Evolutionary conservation across 2,113 vertebrate species (phyloP).

Genomic region (Gallinago jamesoni): DNA sequence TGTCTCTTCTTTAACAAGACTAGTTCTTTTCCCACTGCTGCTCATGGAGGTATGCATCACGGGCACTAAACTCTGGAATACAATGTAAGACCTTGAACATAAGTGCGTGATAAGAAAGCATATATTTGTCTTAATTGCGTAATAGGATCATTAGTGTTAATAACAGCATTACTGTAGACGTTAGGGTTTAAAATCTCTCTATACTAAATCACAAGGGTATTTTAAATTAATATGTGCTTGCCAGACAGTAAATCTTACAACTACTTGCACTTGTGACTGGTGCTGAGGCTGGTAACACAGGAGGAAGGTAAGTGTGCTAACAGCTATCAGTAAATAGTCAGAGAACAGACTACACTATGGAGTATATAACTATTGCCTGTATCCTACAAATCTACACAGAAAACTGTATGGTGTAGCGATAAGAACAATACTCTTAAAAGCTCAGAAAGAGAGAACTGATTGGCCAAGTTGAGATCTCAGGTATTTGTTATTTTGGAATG

Average conservation of each 20-base stretch:
- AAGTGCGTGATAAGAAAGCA: not conserved
- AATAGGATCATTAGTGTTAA: not conserved
- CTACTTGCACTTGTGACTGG: not conserved
- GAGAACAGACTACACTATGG: not conserved
- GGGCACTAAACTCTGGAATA: not conserved
- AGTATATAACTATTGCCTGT: not conserved
- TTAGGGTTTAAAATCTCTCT: slow-evolving; percentile 1
- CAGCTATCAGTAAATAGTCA: not conserved
- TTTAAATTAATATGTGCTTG: not conserved
- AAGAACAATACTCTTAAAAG: not conserved
- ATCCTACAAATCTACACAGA: not conserved
- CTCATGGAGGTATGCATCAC: not conserved
- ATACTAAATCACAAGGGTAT: not conserved
- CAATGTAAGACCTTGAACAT: not conserved
- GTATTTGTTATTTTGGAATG: not conserved
- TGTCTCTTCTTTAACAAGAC: not conserved
- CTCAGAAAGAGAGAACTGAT: not conserved
- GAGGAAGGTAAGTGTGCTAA: not conserved
- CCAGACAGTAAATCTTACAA: not conserved
- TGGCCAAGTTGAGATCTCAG: not conserved
- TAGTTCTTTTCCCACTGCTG: not conserved
- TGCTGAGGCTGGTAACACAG: not conserved
- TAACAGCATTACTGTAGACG: not conserved
- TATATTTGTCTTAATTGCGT: slow-evolving; percentile 33
- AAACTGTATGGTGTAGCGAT: not conserved